A percentile compares a stretch with the other conserved stretches of the same genome.
Conservation (phyloP, 2,113 vertebrate species). For the Pygoscelis adeliae region DNA sequence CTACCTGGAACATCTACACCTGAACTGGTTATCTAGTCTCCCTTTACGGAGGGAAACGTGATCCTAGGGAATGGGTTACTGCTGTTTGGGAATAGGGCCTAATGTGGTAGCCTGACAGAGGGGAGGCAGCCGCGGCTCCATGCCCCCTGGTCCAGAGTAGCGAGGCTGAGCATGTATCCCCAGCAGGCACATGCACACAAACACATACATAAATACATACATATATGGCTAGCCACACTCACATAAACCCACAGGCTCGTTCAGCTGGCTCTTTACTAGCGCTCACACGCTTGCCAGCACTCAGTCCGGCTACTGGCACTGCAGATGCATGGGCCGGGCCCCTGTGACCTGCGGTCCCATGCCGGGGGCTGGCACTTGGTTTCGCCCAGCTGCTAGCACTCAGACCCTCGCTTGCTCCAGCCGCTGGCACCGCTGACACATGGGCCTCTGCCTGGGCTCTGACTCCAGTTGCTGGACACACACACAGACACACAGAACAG, state of each 20-base stretch:
- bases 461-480: neutral
- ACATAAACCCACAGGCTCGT: fast-evolving
- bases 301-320: neutral
- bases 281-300: fast-evolving
- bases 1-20: neutral
- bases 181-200: neutral
- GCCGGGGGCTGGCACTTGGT: neutral
- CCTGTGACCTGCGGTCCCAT: neutral
- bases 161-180: neutral
- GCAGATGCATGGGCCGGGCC: neutral
- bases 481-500: neutral
- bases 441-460: neutral
- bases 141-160: neutral
- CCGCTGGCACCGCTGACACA: fast-evolving
- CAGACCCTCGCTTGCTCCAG: fast-evolving
- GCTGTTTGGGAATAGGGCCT: neutral
- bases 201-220: neutral
- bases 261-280: neutral
- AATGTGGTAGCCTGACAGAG: neutral
- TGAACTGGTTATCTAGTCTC: neutral
- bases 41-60: neutral
- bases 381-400: neutral
- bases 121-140: neutral
- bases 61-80: neutral
- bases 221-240: neutral